Base-by-base conservation (phyloP, 2,797 vertebrate species). In the Pelobates cultripes region DNA sequence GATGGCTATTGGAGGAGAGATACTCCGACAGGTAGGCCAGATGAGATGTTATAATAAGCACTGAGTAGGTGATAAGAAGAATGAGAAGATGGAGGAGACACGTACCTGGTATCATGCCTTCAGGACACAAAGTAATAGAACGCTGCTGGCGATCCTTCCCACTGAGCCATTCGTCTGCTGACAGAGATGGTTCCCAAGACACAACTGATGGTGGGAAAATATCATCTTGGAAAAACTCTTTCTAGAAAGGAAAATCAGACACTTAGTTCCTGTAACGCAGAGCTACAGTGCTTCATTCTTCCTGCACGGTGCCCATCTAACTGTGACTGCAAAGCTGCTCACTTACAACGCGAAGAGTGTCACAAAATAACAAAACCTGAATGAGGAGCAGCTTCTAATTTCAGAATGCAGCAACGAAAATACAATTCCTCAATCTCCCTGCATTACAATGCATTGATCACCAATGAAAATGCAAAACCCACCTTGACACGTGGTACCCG, bases 161-260 rank as follows among this genome's bases (percentile, higher is more conserved):
- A 0, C 84, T 90, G 70, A 98, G 92, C 98, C 98, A 99, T 67
- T 94, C 89, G 0, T 90, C 69, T 0, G 91, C 94, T 0, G 84
- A 85, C 76, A 98, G 93, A 0, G 88, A 91, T 0, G 96, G 90
- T 85, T 97, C 94, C 98, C 98, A 99, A 88, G 92, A 95, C 17
- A 95, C 85, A 0, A 91, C 89, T 0, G 97, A 97, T 0, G 95
- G 91, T 0, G 95, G 94, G 85, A 92, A 99, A 45, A 99, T 79
- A 4, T 99, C 97, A 0, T 99, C 97, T 90, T 99, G 97, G 93
- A 99, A 99, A 88, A 97, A 98, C 85, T 99, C 98, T 95, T 97
- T 99, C 98, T 99, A 93, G 3, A 0, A 61, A 64, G 0, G 47
- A 1, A 0, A 40, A 68, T 3, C 4, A 40, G 45, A 7, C 13